A percentile compares a stretch with the other conserved stretches of the same genome.
These are phyloP conservation scores for Saturnia japonica DNA, from an alignment of 2,888 invertebrate genomes.

Conservation along the genomic window DNA sequence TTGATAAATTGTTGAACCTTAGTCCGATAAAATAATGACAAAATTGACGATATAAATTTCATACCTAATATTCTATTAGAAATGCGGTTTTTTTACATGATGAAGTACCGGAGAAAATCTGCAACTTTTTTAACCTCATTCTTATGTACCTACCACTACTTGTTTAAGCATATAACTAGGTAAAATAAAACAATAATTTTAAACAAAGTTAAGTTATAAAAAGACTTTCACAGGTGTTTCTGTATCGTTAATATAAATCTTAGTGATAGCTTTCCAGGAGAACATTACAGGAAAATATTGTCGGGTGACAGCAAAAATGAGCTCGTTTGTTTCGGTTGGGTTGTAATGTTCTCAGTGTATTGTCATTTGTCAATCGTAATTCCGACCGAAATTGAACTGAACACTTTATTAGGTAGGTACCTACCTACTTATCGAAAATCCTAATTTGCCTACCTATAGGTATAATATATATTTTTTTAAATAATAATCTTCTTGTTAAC, in stretches of 20 bases:
- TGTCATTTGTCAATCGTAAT: conserved; percentile 54
- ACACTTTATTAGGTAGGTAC: not conserved
- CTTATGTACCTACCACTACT: conserved; percentile 9
- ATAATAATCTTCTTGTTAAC: not conserved
- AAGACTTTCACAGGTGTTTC: conserved; percentile 38
- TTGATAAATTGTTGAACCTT: not conserved
- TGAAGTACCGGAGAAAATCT: not conserved
- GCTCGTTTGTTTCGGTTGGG: conserved; percentile 53
- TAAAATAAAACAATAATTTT: conserved; percentile 30
- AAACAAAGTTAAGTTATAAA: conserved; percentile 28
- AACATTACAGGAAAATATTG: conserved; percentile 66
- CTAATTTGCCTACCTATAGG: not conserved
- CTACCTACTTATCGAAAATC: not conserved
- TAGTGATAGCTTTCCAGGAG: conserved; percentile 56
- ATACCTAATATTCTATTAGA: not conserved
- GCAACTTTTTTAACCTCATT: not conserved
- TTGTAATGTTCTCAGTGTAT: conserved; percentile 43
- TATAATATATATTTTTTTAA: not conserved
- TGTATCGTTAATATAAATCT: conserved; percentile 64
- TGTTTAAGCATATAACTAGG: not conserved
- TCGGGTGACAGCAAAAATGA: conserved; percentile 58
- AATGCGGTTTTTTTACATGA: not conserved
- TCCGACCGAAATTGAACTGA: conserved; percentile 18
- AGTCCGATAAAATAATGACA: not conserved
- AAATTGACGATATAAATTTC: too few species aligned